A percentile compares a stretch with the other conserved stretches of the same genome.
phyloP scores from a whole-genome alignment of 2,113 vertebrate genomes.

The Melanerpes aurifrons region DNA sequence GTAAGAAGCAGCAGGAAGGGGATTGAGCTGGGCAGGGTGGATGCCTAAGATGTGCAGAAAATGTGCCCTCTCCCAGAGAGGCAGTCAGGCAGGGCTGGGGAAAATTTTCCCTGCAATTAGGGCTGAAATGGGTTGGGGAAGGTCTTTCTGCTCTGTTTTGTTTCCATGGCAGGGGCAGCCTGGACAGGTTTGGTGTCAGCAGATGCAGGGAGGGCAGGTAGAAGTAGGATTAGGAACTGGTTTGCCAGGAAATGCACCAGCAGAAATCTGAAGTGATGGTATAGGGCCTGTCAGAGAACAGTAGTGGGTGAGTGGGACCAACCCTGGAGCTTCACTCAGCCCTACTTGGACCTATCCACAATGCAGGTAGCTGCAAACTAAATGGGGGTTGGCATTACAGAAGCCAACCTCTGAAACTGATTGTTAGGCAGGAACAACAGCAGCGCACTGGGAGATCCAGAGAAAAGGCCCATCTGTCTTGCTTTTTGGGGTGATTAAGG shows the following conservation, averaged over 20 bases:
- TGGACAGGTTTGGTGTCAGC: background rate
- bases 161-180: rapidly evolving
- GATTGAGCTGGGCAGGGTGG: background rate
- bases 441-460: background rate
- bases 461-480: background rate
- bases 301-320: no score
- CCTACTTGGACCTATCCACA: background rate
- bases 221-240: background rate
- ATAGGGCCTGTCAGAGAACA: background rate
- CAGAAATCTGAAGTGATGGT: background rate
- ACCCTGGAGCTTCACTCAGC: background rate
- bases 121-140: background rate
- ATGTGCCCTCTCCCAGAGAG: background rate
- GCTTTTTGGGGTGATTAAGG: conserved; percentile 4
- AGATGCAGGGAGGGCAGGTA: background rate
- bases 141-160: background rate
- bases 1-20: background rate
- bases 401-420: background rate
- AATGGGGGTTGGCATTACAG: rapidly evolving
- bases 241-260: background rate
- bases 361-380: background rate
- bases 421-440: background rate
- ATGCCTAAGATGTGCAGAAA: background rate
- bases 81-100: background rate
- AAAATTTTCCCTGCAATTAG: background rate